These are phyloP conservation scores for Macrostomum cliftonense DNA, from an alignment of 2,888 invertebrate species.

Conservation along the genomic window DNA sequence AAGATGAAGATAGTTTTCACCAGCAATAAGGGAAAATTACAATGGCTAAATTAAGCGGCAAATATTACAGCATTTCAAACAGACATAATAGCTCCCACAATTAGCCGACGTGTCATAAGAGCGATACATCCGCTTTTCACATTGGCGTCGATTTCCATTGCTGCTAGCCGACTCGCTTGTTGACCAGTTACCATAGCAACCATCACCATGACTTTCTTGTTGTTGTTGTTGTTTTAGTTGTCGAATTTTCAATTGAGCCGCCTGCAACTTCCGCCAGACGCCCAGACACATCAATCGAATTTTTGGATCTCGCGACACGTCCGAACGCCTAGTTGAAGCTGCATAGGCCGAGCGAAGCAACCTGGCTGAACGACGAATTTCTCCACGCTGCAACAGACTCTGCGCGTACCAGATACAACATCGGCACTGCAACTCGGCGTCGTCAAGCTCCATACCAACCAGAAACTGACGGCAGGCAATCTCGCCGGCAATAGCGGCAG, in stretches of 20 bases:
- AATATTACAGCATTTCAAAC: no score
- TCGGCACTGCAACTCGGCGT: slow-evolving; percentile 58
- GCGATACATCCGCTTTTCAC: no score
- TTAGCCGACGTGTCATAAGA: no score
- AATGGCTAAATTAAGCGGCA: no score
- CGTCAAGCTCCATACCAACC: slow-evolving; percentile 59
- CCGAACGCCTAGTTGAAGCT: not conserved
- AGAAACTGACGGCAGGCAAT: slow-evolving; percentile 65
- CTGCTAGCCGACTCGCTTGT: no score
- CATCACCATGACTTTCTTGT: no score
- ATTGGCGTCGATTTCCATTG: no score
- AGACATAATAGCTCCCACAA: no score
- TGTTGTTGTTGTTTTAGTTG: no score
- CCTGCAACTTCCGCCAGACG: slow-evolving; percentile 16
- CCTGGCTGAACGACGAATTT: slow-evolving; percentile 34
- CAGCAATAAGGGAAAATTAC: no score
- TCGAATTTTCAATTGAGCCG: slow-evolving; percentile 24
- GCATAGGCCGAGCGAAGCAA: slow-evolving; percentile 15
- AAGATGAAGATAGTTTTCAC: no score
- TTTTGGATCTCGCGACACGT: not conserved
- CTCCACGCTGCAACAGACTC: slow-evolving; percentile 63
- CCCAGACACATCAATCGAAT: slow-evolving; percentile 12
- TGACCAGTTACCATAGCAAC: no score
- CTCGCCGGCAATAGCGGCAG: slow-evolving; percentile 65
- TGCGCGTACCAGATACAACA: slow-evolving; percentile 69